phyloP scores from a whole-genome alignment of 1,140 invertebrate genomes.

The Neodiprion fabricii region DNA sequence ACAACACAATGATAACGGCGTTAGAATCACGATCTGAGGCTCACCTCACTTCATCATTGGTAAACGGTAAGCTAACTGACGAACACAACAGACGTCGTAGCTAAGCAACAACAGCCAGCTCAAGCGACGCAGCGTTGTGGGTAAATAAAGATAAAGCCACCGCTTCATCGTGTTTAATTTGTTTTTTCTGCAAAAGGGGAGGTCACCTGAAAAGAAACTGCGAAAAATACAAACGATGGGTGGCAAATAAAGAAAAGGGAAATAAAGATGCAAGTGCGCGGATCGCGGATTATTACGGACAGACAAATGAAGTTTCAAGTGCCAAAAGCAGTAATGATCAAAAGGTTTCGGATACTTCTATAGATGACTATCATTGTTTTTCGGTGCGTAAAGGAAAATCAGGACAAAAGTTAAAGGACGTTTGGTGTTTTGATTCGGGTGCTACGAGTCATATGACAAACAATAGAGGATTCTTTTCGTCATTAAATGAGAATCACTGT shows the following conservation, averaged over 20 bases:
- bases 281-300: not conserved
- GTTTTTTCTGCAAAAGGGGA: slow-evolving; percentile 10
- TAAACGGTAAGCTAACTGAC: slow-evolving; percentile 17
- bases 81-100: slow-evolving; percentile 11
- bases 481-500: slow-evolving; percentile 4
- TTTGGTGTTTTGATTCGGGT: slow-evolving; percentile 19
- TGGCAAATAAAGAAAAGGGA: not conserved
- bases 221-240: slow-evolving; percentile 6
- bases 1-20: slow-evolving; percentile 26
- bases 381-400: no score
- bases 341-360: no score
- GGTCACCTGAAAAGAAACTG: not conserved
- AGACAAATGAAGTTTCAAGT: not conserved
- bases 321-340: no score
- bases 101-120: not conserved
- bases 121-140: slow-evolving; percentile 1
- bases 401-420: not conserved
- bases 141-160: slow-evolving; percentile 14
- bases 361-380: no score
- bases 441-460: slow-evolving; percentile 20
- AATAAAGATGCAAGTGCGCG: not conserved
- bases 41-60: slow-evolving; percentile 20
- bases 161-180: not conserved
- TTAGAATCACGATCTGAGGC: slow-evolving; percentile 24
- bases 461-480: slow-evolving; percentile 10